These are phyloP conservation scores for Macroglossus sobrinus DNA, from an alignment of 2,113 vertebrate species.

Conservation along the genomic window DNA sequence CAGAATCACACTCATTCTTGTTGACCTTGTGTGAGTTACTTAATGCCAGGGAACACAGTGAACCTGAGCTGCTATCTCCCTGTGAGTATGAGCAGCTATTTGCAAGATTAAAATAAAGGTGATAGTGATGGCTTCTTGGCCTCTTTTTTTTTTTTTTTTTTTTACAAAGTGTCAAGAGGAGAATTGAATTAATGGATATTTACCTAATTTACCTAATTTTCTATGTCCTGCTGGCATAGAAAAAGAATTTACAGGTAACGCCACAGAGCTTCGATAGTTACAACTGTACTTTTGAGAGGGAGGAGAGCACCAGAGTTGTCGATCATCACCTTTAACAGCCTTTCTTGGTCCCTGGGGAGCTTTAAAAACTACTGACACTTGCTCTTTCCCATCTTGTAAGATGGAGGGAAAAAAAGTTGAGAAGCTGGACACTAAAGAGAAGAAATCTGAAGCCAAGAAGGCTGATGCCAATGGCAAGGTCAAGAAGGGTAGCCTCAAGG, in stretches of 20 bases:
- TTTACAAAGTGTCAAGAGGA: neutral
- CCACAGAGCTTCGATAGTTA: neutral
- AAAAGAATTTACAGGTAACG: neutral
- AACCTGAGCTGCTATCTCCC: neutral
- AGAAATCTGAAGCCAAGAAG: too few relatives aligned
- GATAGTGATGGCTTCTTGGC: neutral
- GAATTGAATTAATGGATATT: neutral
- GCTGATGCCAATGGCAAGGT: too few relatives aligned
- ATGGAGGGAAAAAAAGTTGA: too few relatives aligned
- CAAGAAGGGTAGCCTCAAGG: too few relatives aligned
- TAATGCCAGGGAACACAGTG: neutral
- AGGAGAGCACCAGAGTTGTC: neutral
- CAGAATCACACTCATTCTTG: neutral
- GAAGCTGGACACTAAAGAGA: too few relatives aligned
- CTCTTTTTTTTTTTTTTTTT: neutral
- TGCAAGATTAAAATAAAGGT: neutral
- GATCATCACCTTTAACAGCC: neutral
- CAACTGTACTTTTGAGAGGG: neutral
- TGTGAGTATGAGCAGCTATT: neutral
- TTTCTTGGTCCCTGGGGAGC: neutral
- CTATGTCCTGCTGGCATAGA: neutral
- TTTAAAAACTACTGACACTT: neutral
- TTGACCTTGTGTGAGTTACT: neutral
- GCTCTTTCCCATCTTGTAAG: too few relatives aligned
- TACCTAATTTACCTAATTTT: too few relatives aligned